Base-by-base conservation (phyloP, 2,888 invertebrate genomes). In the Watsonalla cultraria region DNA sequence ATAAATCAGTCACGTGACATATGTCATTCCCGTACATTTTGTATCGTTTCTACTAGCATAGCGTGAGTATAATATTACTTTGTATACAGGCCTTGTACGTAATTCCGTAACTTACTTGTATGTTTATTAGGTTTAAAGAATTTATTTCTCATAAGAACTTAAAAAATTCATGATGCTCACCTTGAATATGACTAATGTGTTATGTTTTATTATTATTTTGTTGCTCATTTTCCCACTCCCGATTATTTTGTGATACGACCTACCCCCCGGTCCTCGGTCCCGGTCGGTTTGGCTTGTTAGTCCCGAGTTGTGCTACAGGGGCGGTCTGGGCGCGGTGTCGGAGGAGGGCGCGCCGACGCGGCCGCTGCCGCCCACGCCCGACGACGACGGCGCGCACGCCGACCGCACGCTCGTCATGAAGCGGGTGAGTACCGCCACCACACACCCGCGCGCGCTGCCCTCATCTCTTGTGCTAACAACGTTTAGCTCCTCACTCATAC, bases 341-440 rank as follows among this genome's bases (percentile, higher is more conserved):
- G 72, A 90, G 90, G 72, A 75, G 63, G 74, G 74, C 54, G 96
- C 97, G 68, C 98, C 98, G 58, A 98, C 97, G 80, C 93, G 98
- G 67, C 98, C 98, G 52, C 92, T 98, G 74, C 98, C 98, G 54
- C 98, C 98, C 51, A 98, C 98, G 52, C 98, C 98, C 46, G 98
- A 97, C 82, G 98, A 98, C 78, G 96, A 97, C 82, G 95, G 95
- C 86, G 91, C 92, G 45, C 88, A 82, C 68, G 95, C 95, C 54
- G 97, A 97, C 84, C 94, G 96, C 76, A 98, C 98, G 56, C 93
- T 98, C 84, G 97, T 98, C 78, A 95, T 97, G 93, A 95, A 97
- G 89, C 93, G 97, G 94, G 97, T 97, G 86, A 94, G 96, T 93
- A 45, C 2, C 24, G 24, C 24, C 24, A 24, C 24, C 2, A 24